These are phyloP conservation scores for Coturnix japonica DNA, from an alignment of 2,113 vertebrate genomes.

Conservation along the genomic window DNA sequence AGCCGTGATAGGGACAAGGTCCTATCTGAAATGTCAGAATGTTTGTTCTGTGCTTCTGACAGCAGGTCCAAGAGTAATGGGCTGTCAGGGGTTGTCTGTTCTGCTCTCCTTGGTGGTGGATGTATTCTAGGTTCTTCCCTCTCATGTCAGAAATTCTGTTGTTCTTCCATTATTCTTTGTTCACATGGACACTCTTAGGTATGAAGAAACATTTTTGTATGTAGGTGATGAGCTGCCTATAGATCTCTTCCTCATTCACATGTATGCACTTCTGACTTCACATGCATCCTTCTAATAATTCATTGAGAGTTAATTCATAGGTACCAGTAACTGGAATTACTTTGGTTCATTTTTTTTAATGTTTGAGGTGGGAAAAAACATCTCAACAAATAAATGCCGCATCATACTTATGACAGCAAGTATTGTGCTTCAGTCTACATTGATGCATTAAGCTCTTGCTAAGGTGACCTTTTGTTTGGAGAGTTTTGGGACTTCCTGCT, in stretches of 20 bases:
- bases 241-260: background rate
- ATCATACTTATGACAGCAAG: background rate
- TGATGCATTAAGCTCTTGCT: background rate
- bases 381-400: background rate
- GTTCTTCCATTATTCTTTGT: background rate
- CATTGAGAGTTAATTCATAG: background rate
- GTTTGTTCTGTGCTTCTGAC: conserved; percentile 47
- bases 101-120: background rate
- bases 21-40: conserved; percentile 45
- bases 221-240: background rate
- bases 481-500: background rate
- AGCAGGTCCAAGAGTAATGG: conserved; percentile 56
- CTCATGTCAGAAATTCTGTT: background rate
- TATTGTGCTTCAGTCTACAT: background rate
- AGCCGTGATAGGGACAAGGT: background rate
- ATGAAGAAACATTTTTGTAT: background rate
- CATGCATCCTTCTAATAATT: background rate
- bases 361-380: background rate
- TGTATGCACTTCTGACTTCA: background rate
- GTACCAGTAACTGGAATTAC: background rate
- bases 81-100: background rate
- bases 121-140: conserved; percentile 5
- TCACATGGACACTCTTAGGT: background rate
- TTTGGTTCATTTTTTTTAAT: background rate
- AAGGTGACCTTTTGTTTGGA: background rate